Evolutionary conservation across 1,140 invertebrate species (phyloP).

Genomic region (Danaus melanippus): DNA sequence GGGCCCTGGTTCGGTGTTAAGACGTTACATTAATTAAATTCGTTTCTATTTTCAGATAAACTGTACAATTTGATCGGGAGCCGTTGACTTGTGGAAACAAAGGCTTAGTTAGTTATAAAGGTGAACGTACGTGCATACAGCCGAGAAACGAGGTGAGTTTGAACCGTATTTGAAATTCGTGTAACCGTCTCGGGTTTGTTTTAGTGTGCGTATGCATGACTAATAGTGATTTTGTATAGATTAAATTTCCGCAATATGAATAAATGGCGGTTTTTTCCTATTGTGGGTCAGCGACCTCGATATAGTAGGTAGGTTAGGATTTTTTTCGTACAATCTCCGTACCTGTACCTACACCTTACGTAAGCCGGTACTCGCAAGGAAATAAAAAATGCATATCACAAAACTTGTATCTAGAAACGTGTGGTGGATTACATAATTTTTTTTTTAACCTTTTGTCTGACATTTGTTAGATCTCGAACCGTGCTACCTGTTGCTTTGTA

Average conservation of each 20-base stretch:
- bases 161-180: constrained; percentile 27
- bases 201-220: constrained; percentile 29
- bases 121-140: constrained; percentile 53
- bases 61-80: constrained; percentile 59
- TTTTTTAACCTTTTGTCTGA: constrained; percentile 47
- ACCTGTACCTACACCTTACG: constrained; percentile 36
- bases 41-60: constrained; percentile 70
- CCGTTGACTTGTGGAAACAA: constrained; percentile 61
- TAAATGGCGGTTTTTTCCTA: constrained; percentile 34
- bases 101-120: constrained; percentile 52
- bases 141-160: constrained; percentile 42
- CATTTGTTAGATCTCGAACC: constrained; percentile 46
- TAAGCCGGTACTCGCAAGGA: constrained; percentile 35
- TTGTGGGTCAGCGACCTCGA: constrained; percentile 59
- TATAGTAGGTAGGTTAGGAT: constrained; percentile 40
- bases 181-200: constrained; percentile 18
- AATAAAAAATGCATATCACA: constrained; percentile 27
- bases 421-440: constrained; percentile 17
- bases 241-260: constrained; percentile 25
- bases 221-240: constrained; percentile 41
- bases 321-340: constrained; percentile 38
- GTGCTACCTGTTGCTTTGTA: constrained; percentile 45
- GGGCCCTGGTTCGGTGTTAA: constrained; percentile 44
- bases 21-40: constrained; percentile 54
- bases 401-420: constrained; percentile 8